These are phyloP conservation scores for Papilio demoleus DNA, from an alignment of 2,888 invertebrate genomes.

Conservation along the genomic window DNA sequence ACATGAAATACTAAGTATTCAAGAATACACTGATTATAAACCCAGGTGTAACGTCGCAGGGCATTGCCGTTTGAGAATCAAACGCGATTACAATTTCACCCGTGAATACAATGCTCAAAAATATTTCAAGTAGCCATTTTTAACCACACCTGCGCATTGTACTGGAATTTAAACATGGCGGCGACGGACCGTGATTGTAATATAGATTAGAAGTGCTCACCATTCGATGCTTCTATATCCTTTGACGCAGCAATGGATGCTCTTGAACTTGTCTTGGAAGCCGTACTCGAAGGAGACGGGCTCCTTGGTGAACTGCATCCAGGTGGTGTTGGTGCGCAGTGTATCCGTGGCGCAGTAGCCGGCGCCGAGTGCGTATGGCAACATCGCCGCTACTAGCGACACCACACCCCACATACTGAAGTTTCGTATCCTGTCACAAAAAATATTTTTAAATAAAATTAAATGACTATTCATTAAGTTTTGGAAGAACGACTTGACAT, in stretches of 20 bases:
- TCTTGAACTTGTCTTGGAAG: constrained; percentile 87
- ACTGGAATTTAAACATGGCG: constrained; percentile 54
- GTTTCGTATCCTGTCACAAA: constrained; percentile 55
- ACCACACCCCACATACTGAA: constrained; percentile 61
- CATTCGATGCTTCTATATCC: constrained; percentile 91
- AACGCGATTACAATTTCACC: constrained; percentile 65
- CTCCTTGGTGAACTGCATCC: constrained; percentile 89
- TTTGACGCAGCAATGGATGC: constrained; percentile 90
- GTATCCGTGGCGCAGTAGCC: constrained; percentile 85
- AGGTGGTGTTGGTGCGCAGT: constrained; percentile 82
- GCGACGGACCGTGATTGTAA: constrained; percentile 50
- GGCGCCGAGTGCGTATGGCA: constrained; percentile 57
- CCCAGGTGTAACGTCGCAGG: constrained; percentile 26
- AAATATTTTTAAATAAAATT: not conserved
- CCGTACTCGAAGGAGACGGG: constrained; percentile 87
- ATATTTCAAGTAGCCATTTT: constrained; percentile 65
- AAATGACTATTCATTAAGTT: no score
- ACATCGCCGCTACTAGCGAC: constrained; percentile 52
- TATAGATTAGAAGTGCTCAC: constrained; percentile 78
- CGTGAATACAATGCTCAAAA: constrained; percentile 62
- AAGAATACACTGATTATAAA: constrained; percentile 5
- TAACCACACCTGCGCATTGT: constrained; percentile 85
- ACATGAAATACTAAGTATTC: not conserved
- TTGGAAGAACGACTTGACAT: no score
- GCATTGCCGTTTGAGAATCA: constrained; percentile 39